Conservation (phyloP, 2,797 vertebrate species). For the Galago senegalensis region DNA sequence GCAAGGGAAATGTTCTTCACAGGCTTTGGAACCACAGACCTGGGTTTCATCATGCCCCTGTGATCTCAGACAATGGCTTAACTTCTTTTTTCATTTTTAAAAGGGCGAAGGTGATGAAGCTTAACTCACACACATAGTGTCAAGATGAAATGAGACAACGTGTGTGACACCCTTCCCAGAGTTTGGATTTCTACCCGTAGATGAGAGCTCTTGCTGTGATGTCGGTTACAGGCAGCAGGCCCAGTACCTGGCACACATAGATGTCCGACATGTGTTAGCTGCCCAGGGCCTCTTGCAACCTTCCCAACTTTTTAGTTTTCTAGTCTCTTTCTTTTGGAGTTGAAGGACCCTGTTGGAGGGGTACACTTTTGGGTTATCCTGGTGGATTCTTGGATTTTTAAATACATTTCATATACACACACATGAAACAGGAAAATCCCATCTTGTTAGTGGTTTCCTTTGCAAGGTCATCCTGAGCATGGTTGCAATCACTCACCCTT, state of each 20-base stretch:
- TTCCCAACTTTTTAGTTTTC: neutral
- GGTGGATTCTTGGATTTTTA: slow-evolving; percentile 18
- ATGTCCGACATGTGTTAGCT: neutral
- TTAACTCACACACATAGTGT: neutral
- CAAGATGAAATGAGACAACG: neutral
- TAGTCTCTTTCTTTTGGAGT: neutral
- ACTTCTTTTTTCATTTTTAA: neutral
- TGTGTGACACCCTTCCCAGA: neutral
- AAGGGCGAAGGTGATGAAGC: neutral
- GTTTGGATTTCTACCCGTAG: neutral
- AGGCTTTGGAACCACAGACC: neutral
- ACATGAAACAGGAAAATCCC: neutral
- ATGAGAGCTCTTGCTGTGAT: neutral
- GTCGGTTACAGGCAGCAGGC: neutral
- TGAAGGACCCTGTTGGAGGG: neutral
- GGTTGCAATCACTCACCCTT: neutral
- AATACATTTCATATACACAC: neutral
- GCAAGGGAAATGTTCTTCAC: too few species aligned
- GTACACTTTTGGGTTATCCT: neutral
- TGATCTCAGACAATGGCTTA: neutral
- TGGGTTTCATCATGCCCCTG: neutral
- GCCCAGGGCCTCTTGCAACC: neutral
- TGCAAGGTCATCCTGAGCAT: neutral
- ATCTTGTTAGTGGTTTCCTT: neutral
- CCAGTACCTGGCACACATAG: neutral